Percentiles rank a stretch among this genome's conserved stretches.
Evolutionary conservation across 2,797 vertebrate genomes (phyloP).

Genomic region (Lindbergichthys nudifrons): DNA sequence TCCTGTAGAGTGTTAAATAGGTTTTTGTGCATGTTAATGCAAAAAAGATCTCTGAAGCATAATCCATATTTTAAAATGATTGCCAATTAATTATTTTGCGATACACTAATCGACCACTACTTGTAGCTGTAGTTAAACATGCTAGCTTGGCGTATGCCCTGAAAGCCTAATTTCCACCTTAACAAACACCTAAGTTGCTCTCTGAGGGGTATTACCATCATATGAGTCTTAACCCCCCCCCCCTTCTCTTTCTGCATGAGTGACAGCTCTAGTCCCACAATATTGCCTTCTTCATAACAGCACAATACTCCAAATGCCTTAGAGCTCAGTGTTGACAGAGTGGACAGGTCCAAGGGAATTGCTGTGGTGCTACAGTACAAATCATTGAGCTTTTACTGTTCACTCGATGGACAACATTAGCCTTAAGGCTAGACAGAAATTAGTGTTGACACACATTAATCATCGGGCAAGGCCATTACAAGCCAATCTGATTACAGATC

Average conservation of each 20-base stretch:
- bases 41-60: too few species aligned
- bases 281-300: conserved; percentile 34
- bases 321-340: conserved; percentile 37
- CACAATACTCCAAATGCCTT: conserved; percentile 31
- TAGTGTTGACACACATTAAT: conserved; percentile 55
- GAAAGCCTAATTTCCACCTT: background rate
- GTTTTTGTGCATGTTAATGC: too few species aligned
- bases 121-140: background rate
- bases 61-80: too few species aligned
- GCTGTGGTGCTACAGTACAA: conserved; percentile 2
- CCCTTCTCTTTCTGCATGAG: background rate
- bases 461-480: conserved; percentile 51
- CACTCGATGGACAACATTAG: conserved; percentile 7
- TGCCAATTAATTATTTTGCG: background rate
- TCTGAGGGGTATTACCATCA: background rate
- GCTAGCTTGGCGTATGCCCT: background rate
- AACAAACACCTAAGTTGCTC: conserved; percentile 6
- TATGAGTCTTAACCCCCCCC: background rate
- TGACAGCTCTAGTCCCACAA: conserved; percentile 1
- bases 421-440: conserved; percentile 34
- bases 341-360: background rate
- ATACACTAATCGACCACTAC: background rate
- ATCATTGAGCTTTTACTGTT: conserved; percentile 16
- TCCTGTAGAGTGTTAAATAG: too few species aligned
- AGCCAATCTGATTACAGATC: conserved; percentile 56